phyloP scores from a whole-genome alignment of 2,797 vertebrate species.

The Darevskia nairensis region DNA sequence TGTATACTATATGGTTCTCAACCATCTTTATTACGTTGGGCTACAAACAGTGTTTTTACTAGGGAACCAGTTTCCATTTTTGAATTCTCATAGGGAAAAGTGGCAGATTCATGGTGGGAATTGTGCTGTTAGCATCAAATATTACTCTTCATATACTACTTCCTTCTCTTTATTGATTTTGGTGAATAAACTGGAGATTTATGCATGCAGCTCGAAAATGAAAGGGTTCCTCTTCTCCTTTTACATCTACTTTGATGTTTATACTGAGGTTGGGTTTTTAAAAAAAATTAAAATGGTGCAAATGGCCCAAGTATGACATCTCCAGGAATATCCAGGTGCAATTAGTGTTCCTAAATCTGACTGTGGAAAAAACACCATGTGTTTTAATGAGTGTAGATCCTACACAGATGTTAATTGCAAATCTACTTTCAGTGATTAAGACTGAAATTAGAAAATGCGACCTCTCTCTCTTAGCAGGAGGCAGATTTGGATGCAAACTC shows the following conservation, averaged over 20 bases:
- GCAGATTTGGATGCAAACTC: neutral
- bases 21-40: neutral
- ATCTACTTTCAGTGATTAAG: neutral
- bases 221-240: neutral
- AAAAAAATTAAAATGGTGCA: neutral
- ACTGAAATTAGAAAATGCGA: slow-evolving; percentile 11
- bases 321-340: neutral
- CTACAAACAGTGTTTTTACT: neutral
- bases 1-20: no score
- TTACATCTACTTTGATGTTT: neutral
- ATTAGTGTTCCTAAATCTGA: slow-evolving; percentile 7
- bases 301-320: neutral
- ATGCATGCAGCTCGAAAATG: neutral
- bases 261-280: neutral
- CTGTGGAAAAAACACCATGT: neutral
- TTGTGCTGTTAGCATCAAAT: neutral
- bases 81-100: neutral
- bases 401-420: neutral
- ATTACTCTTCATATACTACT: neutral
- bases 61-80: neutral
- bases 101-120: neutral
- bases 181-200: neutral
- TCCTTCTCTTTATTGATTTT: neutral
- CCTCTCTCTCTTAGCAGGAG: neutral
- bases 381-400: neutral